Evolutionary conservation across 2,888 invertebrate species (phyloP), one percentile per base, ranked within the genome.

Genomic region (Diaprepes abbreviatus): DNA sequence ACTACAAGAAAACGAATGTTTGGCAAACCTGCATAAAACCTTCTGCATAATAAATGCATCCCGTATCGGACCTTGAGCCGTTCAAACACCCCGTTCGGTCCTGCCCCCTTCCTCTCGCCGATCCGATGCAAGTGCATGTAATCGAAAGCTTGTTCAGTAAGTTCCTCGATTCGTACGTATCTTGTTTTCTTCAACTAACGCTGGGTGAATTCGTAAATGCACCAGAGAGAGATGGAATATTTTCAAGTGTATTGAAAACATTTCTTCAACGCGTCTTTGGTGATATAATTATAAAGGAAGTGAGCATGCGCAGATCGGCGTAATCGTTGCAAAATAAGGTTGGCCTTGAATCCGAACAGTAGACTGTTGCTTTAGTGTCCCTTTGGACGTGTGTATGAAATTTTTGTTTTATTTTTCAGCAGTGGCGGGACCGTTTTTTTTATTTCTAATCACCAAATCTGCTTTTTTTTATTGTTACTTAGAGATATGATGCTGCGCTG

Each of bases 261-360:
- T 35, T 72, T 59, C 72, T 69, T 67, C 66, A 70, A 73, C 74
- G 74, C 74, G 75, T 75, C 76, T 74, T 71, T 79, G 79, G 78
- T 81, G 82, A 81, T 82, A 81, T 82, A 82, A 82, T 82, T 82
- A 82, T 80, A 80, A 77, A 77, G 73, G 77, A 76, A 74, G 67
- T 73, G 76, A 75, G 76, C 77, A 77, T 77, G 79, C 79, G 78
- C 78, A 67, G 31, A 65, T 69, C 10, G 48, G 24, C 16, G 31
- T 55, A 43, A 33, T 55, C 12, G 48, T 69, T 59, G 69, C 64
- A 58, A 64, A 69, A 69, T 69, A 64, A 58, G 40, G 19, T 31
- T 58, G 64, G 52, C 64, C 58, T 69, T 58, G 50, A 62, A 38
- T 52, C 4, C 36, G 28, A 69, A 40, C 54, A 60, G 60, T 67